Conservation (phyloP, 2,797 vertebrate species). For the Cryptoprocta ferox region DNA sequence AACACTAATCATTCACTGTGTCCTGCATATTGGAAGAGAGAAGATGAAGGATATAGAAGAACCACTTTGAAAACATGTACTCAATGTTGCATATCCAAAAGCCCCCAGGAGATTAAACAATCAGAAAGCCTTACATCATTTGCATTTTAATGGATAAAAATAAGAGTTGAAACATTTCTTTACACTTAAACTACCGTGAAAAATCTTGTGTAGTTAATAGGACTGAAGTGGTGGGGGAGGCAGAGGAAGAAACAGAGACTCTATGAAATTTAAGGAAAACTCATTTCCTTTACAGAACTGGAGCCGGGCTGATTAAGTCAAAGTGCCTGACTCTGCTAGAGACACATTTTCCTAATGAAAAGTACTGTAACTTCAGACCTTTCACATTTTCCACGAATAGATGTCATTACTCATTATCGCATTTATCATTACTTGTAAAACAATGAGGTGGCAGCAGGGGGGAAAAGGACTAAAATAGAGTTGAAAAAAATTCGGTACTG, state of each 20-base stretch:
- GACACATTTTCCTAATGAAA: constrained; percentile 84
- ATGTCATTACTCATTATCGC: constrained; percentile 87
- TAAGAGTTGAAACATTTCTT: constrained; percentile 79
- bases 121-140: constrained; percentile 79
- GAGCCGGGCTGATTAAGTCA: constrained; percentile 77
- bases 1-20: constrained; percentile 47
- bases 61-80: constrained; percentile 71
- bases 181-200: constrained; percentile 76
- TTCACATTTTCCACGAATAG: constrained; percentile 86
- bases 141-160: constrained; percentile 84
- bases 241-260: background rate
- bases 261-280: constrained; percentile 78
- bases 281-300: constrained; percentile 71
- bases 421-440: constrained; percentile 86
- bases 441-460: constrained; percentile 81
- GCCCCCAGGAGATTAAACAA: constrained; percentile 80
- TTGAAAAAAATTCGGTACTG: constrained; percentile 71
- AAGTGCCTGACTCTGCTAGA: constrained; percentile 81
- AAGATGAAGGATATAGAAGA: constrained; percentile 62
- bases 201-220: constrained; percentile 68
- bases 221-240: constrained; percentile 41
- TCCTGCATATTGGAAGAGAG: constrained; percentile 28
- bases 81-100: constrained; percentile 78
- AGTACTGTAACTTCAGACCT: constrained; percentile 85
- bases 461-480: constrained; percentile 83